Evolutionary conservation across 1,140 invertebrate genomes (phyloP).

Genomic region (Alviniconcha marisindica): DNA sequence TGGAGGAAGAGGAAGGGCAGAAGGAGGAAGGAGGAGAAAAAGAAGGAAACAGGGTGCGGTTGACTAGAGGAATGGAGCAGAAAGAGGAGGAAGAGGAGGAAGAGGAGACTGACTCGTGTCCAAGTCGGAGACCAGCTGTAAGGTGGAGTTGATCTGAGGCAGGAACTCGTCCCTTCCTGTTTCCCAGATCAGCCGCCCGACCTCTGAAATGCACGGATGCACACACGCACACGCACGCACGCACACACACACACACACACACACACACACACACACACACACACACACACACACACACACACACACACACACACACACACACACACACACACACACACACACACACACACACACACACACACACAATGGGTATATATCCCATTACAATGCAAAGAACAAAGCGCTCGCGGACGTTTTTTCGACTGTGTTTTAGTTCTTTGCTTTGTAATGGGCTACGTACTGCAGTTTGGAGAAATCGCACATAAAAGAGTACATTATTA

Average conservation of each 20-base stretch:
- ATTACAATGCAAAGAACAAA: too few species aligned
- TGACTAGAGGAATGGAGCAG: too few species aligned
- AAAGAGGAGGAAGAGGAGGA: background rate
- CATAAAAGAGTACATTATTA: too few species aligned
- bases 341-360: background rate
- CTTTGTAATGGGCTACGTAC: too few species aligned
- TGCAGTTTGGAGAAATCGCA: too few species aligned
- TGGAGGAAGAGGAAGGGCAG: too few species aligned
- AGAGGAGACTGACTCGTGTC: conserved; percentile 8
- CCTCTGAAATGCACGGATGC: background rate
- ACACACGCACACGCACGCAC: conserved; percentile 3
- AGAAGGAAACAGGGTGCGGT: too few species aligned
- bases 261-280: conserved; percentile 1
- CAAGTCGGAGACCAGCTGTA: background rate
- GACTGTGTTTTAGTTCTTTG: too few species aligned
- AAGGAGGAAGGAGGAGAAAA: too few species aligned
- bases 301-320: conserved; percentile 1
- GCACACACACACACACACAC: conserved; percentile 10
- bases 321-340: background rate
- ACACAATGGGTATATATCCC: too few species aligned
- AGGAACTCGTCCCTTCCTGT: conserved; percentile 5
- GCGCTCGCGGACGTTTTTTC: too few species aligned
- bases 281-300: background rate
- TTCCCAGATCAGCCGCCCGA: conserved; percentile 30
- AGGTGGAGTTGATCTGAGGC: background rate